These are phyloP conservation scores for Chaetorhynchus papuensis DNA, from an alignment of 2,113 vertebrate species.

Conservation along the genomic window DNA sequence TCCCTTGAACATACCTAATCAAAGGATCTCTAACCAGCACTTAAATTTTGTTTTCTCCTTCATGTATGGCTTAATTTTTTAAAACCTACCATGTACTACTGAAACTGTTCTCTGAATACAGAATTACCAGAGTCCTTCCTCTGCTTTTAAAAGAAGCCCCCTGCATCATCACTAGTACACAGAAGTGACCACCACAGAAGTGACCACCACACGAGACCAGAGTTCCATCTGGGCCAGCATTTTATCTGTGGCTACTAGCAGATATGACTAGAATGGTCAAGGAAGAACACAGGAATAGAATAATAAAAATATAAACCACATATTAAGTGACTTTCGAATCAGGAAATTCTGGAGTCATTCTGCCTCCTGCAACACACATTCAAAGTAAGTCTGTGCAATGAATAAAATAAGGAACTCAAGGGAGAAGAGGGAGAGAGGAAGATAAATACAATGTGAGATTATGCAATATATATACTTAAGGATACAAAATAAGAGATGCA, in stretches of 20 bases:
- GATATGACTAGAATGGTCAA: neutral
- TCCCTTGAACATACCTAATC: neutral
- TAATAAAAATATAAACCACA: neutral
- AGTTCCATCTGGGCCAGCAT: neutral
- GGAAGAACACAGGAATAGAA: neutral
- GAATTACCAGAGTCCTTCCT: neutral
- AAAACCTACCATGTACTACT: neutral
- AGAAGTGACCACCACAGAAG: neutral
- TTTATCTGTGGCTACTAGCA: neutral
- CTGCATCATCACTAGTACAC: neutral
- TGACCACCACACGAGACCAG: neutral
- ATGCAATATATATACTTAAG: neutral
- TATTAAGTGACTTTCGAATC: neutral
- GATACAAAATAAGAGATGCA: neutral
- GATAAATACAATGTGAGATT: neutral
- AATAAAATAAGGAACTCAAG: neutral
- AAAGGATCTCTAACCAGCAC: neutral
- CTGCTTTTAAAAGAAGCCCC: neutral
- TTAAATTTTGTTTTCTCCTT: neutral
- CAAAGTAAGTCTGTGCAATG: neutral
- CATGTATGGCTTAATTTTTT: neutral
- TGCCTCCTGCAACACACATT: neutral
- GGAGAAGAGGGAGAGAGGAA: neutral
- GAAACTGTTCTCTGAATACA: neutral
- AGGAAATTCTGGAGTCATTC: neutral